These are phyloP conservation scores for Liolophura sinensis DNA, from an alignment of 1,140 invertebrate genomes.

Conservation along the genomic window DNA sequence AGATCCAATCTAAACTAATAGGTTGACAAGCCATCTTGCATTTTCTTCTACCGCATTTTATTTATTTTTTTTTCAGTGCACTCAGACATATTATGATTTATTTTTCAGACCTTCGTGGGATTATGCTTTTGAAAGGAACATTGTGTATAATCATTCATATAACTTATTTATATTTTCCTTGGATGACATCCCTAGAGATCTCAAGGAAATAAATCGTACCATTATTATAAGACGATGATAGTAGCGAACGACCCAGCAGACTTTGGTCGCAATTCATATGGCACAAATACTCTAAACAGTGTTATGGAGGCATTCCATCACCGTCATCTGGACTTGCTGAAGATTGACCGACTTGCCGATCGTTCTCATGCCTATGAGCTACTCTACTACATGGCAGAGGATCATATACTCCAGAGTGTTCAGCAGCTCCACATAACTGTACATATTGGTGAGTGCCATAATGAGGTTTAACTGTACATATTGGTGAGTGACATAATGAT, in stretches of 20 bases:
- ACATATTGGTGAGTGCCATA: slow-evolving; percentile 42
- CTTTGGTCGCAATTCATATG: slow-evolving; percentile 50
- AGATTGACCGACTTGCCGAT: slow-evolving; percentile 37
- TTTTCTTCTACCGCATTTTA: too few species aligned
- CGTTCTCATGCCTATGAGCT: slow-evolving; percentile 38
- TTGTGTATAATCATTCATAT: slow-evolving; percentile 39
- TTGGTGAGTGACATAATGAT: too few species aligned
- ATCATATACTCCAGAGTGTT: slow-evolving; percentile 37
- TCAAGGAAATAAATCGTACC: slow-evolving; percentile 29
- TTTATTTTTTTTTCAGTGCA: background rate
- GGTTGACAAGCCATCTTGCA: too few species aligned
- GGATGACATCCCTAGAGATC: slow-evolving; percentile 7
- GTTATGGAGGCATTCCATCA: slow-evolving; percentile 33
- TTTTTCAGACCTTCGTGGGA: slow-evolving; percentile 38
- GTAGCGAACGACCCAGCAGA: slow-evolving; percentile 54
- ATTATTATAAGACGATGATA: slow-evolving; percentile 32
- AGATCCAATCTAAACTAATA: too few species aligned
- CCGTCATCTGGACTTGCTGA: slow-evolving; percentile 42
- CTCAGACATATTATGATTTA: slow-evolving; percentile 5
- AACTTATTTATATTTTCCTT: slow-evolving; percentile 35
- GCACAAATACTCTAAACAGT: slow-evolving; percentile 48
- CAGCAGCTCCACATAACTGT: slow-evolving; percentile 46
- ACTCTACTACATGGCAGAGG: slow-evolving; percentile 47
- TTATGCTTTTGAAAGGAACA: slow-evolving; percentile 38
- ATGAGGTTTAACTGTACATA: too few species aligned